These are phyloP conservation scores for Pedionomus torquatus DNA, from an alignment of 2,113 vertebrate genomes.

Conservation along the genomic window DNA sequence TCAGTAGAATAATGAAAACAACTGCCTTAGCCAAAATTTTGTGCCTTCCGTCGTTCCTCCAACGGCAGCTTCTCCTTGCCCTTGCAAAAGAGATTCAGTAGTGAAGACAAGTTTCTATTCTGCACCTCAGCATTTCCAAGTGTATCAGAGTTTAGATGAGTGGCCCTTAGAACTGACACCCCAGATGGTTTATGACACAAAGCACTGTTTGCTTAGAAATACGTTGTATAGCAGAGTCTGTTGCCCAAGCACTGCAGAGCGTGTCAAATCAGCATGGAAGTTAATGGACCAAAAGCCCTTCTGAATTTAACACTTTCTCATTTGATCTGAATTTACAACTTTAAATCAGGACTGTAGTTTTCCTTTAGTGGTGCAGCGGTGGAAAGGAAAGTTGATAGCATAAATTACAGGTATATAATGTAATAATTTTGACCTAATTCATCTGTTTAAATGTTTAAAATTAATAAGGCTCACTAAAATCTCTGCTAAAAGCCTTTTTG, in stretches of 20 bases:
- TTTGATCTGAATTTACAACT: conserved; percentile 74
- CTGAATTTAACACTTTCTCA: conserved; percentile 74
- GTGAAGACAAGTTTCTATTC: conserved; percentile 50
- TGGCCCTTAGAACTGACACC: conserved; percentile 65
- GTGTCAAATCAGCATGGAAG: conserved; percentile 76
- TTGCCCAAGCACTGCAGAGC: conserved; percentile 70
- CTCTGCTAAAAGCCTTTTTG: background rate
- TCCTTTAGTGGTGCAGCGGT: conserved; percentile 8
- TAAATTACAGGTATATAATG: background rate
- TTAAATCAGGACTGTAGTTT: conserved; percentile 23
- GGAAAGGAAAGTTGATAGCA: background rate
- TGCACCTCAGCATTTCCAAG: conserved; percentile 67
- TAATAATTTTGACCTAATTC: background rate
- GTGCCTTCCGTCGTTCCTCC: conserved; percentile 14
- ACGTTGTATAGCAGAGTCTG: conserved; percentile 67
- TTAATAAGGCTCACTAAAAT: background rate
- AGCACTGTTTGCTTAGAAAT: conserved; percentile 79
- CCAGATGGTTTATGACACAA: conserved; percentile 81
- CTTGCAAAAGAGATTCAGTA: conserved; percentile 17
- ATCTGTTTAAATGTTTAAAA: conserved; percentile 4
- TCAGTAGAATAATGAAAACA: conserved; percentile 67
- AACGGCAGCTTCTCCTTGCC: conserved; percentile 25
- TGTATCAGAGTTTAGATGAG: conserved; percentile 44
- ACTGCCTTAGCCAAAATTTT: conserved; percentile 56
- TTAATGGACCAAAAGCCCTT: conserved; percentile 76